Evolutionary conservation across 2,888 invertebrate species (phyloP).

Genomic region (Nasonovia ribisnigri): DNA sequence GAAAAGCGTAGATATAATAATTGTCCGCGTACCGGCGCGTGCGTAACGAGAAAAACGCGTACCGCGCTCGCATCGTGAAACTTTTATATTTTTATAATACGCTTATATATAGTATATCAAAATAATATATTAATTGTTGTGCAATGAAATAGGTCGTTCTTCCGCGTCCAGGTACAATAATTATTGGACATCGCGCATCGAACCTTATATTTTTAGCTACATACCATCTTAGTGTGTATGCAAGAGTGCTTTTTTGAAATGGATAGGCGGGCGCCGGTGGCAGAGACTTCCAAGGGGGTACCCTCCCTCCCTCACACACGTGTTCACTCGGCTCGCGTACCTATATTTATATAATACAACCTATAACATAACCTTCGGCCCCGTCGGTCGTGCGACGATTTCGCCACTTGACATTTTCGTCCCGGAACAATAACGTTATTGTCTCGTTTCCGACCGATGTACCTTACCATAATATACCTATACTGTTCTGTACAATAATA

Average conservation of each 20-base stretch:
- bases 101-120: not conserved
- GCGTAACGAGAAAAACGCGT: not conserved
- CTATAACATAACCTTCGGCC: slow-evolving; percentile 22
- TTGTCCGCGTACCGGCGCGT: not conserved
- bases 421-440: slow-evolving; percentile 13
- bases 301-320: not conserved
- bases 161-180: not conserved
- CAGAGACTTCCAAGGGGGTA: not conserved
- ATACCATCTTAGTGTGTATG: not conserved
- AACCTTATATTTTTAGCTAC: not conserved
- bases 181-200: not conserved
- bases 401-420: slow-evolving; percentile 35
- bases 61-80: not conserved
- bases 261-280: not conserved
- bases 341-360: not conserved
- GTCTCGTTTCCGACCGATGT: slow-evolving; percentile 14
- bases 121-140: not conserved
- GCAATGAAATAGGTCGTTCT: not conserved
- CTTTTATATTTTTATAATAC: not conserved
- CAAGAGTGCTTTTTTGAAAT: not conserved
- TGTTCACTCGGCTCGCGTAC: not conserved
- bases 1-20: not conserved
- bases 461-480: not conserved
- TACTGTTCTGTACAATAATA: not conserved
- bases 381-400: not conserved